Evolutionary conservation across 2,888 invertebrate genomes (phyloP).

Genomic region (Gortyna flavago): DNA sequence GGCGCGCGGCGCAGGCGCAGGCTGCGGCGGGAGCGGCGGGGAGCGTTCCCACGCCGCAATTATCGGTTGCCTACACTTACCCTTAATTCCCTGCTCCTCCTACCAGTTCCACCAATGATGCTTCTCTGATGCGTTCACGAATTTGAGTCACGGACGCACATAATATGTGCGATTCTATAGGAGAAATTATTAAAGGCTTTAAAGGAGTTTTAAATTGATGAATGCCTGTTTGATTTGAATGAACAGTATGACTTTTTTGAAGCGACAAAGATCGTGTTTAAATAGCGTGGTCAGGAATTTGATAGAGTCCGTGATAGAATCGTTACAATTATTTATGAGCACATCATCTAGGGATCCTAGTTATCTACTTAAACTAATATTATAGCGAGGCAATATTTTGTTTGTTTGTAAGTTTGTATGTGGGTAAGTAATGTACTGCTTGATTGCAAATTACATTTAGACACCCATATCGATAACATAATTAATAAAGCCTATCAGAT

Average conservation of each 20-base stretch:
- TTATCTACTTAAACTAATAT: too few species aligned
- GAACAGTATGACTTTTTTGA: background rate
- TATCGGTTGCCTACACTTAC: conserved; percentile 86
- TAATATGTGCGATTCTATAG: conserved; percentile 10
- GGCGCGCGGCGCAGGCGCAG: conserved; percentile 45
- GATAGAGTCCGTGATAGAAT: background rate
- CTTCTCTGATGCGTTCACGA: conserved; percentile 65
- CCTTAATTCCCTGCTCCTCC: conserved; percentile 83
- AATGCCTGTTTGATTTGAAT: background rate
- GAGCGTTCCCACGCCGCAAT: conserved; percentile 87
- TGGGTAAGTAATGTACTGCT: too few species aligned
- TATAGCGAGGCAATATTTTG: too few species aligned
- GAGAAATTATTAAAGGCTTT: background rate
- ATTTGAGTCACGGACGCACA: conserved; percentile 65
- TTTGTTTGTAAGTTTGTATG: too few species aligned
- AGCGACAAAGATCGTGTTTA: background rate
- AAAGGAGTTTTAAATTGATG: background rate
- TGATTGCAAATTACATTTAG: too few species aligned
- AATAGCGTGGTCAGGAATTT: background rate
- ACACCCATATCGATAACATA: too few species aligned
- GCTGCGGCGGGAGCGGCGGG: conserved; percentile 28
- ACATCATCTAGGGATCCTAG: background rate
- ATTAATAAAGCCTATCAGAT: too few species aligned
- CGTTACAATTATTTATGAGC: conserved; percentile 7
- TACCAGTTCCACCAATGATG: conserved; percentile 75